Conservation (phyloP, 2,113 vertebrate genomes). For the Psophia crepitans region DNA sequence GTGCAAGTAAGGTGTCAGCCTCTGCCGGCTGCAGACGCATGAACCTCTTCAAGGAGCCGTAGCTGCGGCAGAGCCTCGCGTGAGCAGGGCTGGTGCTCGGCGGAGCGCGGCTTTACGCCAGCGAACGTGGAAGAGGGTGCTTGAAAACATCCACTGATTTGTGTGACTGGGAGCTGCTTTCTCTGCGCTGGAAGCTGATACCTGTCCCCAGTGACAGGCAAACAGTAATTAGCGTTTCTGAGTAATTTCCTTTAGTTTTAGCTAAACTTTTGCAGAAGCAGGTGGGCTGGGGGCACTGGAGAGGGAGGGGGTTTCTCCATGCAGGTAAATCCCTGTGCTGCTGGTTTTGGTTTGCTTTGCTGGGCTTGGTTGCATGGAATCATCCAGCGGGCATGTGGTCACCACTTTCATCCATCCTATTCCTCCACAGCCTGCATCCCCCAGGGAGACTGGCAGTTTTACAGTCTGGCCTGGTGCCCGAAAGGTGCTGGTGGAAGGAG, state of each 20-base stretch:
- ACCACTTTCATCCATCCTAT: fast-evolving
- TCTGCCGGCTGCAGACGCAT: too few species aligned
- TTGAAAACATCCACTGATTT: fast-evolving
- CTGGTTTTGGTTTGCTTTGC: not conserved
- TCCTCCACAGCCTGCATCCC: not conserved
- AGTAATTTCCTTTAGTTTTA: not conserved
- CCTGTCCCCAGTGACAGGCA: not conserved
- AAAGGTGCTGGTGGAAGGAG: not conserved
- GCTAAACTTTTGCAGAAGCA: not conserved
- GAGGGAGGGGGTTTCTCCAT: not conserved
- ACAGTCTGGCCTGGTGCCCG: not conserved
- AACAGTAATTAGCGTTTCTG: not conserved
- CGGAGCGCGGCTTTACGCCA: not conserved
- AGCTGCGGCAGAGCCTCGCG: not conserved
- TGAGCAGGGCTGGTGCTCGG: not conserved
- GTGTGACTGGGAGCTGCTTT: not conserved
- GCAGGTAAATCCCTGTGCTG: not conserved
- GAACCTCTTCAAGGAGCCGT: not conserved
- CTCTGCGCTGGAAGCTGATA: not conserved
- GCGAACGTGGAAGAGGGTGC: not conserved
- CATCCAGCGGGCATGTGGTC: not conserved
- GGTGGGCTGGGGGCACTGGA: not conserved
- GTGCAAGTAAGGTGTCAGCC: not conserved
- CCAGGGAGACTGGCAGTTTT: not conserved
- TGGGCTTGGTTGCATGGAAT: not conserved